Evolutionary conservation across 2,797 vertebrate species (phyloP), one percentile per base, ranked within the genome.

Genomic region (Myripristis jacobus): DNA sequence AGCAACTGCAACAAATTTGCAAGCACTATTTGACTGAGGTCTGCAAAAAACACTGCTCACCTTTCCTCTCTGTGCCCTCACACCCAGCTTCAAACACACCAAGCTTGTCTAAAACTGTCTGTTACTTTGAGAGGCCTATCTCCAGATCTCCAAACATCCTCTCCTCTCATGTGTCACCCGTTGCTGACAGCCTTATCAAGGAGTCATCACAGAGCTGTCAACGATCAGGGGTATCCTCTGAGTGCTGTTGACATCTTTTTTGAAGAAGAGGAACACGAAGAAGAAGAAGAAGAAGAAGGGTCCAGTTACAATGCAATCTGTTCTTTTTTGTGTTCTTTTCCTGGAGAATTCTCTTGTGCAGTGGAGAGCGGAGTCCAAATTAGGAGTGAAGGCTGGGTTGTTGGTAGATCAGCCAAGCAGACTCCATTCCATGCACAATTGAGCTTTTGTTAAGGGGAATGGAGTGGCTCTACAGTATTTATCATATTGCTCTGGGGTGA

Each of bases 181-280:
- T 47, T 27, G 31, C 57, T 75, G 82, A 84, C 82, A 85, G 77
- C 53, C 58, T 59, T 70, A 77, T 84, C 75, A 80, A 67, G 74
- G 57, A 73, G 59, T 74, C 81, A 81, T 84, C 76, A 61, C 81
- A 25, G 43, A 64, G 65, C 79, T 69, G 82, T 79, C 85, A 70
- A 43, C 52, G 6, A 44, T 13, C 63, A 72, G 7, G 43, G 36
- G n/a, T 10, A 36, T 71, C 66, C 55, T 54, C 64, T 56, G 65
- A 85, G 29, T 46, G 64, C 73, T 68, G 58, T 25, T 66, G 75
- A 83, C 24, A 8, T 68, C 44, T 57, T 48, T 73, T 81, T 63
- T 71, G 38, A 63, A 60, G 38, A 50, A 64, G 11, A 0, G 21
- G 25, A 66, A 56, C n/a, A n/a, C n/a, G 34, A 64, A 41, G 41